Conservation (phyloP, 2,797 vertebrate genomes). For the Leontocebus nigricollis region DNA sequence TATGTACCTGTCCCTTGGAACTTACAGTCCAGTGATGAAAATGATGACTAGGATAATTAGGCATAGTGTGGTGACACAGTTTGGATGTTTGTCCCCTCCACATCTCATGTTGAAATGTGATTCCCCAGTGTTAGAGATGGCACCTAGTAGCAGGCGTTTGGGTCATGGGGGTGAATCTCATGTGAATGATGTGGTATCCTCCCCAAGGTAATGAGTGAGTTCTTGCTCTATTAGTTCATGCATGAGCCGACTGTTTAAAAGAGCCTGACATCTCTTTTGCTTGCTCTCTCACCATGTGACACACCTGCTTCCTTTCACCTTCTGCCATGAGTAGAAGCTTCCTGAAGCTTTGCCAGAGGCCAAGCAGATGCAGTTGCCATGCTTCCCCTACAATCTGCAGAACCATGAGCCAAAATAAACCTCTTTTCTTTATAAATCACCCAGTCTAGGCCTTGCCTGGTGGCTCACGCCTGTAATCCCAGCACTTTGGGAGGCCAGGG, state of each 20-base stretch:
- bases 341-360: background rate
- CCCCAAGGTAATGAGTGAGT: background rate
- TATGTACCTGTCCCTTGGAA: background rate
- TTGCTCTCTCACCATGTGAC: background rate
- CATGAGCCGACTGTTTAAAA: background rate
- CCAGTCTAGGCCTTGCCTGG: accelerated
- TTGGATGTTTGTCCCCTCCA: background rate
- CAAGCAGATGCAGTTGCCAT: background rate
- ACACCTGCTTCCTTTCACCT: background rate
- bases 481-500: background rate
- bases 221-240: background rate
- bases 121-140: background rate
- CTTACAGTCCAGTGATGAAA: background rate
- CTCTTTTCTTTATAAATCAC: background rate
- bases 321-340: background rate
- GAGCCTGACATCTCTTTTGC: background rate
- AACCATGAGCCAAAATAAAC: background rate
- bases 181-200: background rate
- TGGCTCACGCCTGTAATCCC: background rate
- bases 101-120: background rate
- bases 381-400: background rate
- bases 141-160: background rate
- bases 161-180: background rate
- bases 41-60: background rate
- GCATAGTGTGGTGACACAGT: background rate